Evolutionary conservation across 2,888 invertebrate genomes (phyloP).

Genomic region (Parasteatoda lunata): DNA sequence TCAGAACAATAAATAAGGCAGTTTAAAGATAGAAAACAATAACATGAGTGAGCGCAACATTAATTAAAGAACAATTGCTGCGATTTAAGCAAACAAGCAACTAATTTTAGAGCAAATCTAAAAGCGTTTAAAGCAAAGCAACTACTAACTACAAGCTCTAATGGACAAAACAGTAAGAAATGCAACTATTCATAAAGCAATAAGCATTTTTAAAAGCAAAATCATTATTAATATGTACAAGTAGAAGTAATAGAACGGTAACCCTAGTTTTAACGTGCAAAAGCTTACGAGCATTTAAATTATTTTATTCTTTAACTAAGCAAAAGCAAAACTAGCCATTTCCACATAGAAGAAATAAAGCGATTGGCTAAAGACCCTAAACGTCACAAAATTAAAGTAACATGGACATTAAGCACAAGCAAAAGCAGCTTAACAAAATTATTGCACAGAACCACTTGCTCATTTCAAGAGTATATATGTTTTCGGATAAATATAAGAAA

Average conservation of each 20-base stretch:
- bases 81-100: not conserved
- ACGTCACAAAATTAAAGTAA: not conserved
- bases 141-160: not conserved
- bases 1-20: not conserved
- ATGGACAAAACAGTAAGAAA: not conserved
- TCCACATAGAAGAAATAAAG: not conserved
- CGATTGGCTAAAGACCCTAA: not conserved
- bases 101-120: not conserved
- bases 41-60: not conserved
- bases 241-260: not conserved
- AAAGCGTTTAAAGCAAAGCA: not conserved
- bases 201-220: not conserved
- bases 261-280: not conserved
- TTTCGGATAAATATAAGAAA: no score
- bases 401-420: not conserved
- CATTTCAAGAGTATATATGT: no score
- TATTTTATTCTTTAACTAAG: not conserved
- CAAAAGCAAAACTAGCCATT: not conserved
- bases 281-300: not conserved
- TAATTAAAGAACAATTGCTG: not conserved
- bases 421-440: slow-evolving; percentile 13
- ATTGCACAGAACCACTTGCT: slow-evolving; percentile 31
- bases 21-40: not conserved
- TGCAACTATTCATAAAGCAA: not conserved
- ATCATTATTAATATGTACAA: not conserved